Evolutionary conservation across 2,888 invertebrate genomes (phyloP).

Genomic region (Ormyrus pomaceus): DNA sequence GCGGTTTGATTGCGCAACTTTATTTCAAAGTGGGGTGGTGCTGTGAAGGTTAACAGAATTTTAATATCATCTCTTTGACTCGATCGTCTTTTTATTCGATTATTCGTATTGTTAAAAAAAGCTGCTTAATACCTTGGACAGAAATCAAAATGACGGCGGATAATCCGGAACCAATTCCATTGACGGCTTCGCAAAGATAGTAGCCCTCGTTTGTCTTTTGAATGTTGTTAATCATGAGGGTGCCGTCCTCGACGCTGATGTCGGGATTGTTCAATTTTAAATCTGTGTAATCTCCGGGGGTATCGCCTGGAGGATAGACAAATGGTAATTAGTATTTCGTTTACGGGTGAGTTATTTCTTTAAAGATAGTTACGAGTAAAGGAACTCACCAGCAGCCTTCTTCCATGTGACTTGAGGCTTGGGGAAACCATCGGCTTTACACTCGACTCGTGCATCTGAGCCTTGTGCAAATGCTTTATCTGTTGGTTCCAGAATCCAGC

Average conservation of each 20-base stretch:
- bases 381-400: conserved; percentile 89
- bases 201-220: conserved; percentile 96
- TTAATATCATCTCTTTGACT: not conserved
- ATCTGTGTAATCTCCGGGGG: conserved; percentile 95
- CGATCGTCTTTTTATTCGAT: no score
- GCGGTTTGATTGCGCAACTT: conserved; percentile 94
- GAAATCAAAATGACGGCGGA: conserved; percentile 96
- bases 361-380: not conserved
- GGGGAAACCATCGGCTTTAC: conserved; percentile 97
- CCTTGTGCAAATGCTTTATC: conserved; percentile 97
- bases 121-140: conserved; percentile 85
- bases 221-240: conserved; percentile 91
- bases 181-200: conserved; percentile 96
- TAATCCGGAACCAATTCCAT: conserved; percentile 95
- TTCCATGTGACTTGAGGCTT: conserved; percentile 97
- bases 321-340: conserved; percentile 4
- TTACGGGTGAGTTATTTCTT: not conserved
- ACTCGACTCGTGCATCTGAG: conserved; percentile 94
- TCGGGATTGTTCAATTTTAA: conserved; percentile 92
- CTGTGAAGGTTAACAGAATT: conserved; percentile 74
- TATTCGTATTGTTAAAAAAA: no score
- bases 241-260: conserved; percentile 96
- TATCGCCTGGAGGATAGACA: conserved; percentile 81
- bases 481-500: conserved; percentile 96
- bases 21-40: conserved; percentile 95